Conservation (phyloP, 2,113 vertebrate species). For the Megaptera novaeangliae region DNA sequence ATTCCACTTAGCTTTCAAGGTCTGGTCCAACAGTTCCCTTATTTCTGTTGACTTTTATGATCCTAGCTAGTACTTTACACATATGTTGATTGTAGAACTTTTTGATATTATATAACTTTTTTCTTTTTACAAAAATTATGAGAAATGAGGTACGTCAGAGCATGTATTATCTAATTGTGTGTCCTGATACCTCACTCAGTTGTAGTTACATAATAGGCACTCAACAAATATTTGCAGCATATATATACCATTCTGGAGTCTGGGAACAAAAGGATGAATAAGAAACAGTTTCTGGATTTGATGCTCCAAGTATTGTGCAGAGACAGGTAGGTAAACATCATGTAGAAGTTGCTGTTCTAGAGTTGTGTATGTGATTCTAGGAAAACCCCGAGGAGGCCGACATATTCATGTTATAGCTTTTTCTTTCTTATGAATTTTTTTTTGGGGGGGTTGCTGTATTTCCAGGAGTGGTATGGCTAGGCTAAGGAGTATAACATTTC, state of each 20-base stretch:
- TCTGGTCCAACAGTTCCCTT: neutral
- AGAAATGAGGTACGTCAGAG: neutral
- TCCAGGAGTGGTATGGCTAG: neutral
- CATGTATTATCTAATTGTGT: neutral
- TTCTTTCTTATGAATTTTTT: neutral
- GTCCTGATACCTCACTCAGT: neutral
- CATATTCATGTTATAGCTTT: neutral
- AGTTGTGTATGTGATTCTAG: neutral
- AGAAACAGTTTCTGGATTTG: neutral
- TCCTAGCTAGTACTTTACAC: neutral
- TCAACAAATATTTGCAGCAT: neutral
- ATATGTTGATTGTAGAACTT: neutral
- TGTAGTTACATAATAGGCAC: neutral
- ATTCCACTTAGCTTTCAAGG: conserved; percentile 21
- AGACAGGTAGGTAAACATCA: neutral
- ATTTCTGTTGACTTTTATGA: neutral
- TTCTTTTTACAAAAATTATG: neutral
- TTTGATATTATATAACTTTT: neutral
- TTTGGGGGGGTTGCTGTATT: neutral
- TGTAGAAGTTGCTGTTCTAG: neutral
- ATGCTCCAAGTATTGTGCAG: neutral
- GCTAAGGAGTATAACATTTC: neutral
- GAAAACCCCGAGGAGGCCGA: neutral
- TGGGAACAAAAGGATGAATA: neutral
- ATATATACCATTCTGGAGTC: neutral